Percentiles rank a stretch among this genome's conserved stretches.
Evolutionary conservation across 2,797 vertebrate species (phyloP).

Genomic region (Pristis pectinata): DNA sequence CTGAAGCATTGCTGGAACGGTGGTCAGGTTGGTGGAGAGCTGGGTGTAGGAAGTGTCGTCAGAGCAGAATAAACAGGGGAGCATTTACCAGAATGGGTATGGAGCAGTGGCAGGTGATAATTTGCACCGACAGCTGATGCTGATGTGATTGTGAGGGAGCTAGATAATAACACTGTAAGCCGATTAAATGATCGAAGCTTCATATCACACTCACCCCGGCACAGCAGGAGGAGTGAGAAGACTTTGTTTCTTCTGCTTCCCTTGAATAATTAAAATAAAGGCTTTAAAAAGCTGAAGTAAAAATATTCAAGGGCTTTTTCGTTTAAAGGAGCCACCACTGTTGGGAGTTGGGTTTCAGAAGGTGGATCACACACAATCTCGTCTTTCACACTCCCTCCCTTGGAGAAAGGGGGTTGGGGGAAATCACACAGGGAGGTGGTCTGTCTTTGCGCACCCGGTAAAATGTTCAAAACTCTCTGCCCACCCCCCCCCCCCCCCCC

Average conservation of each 20-base stretch:
- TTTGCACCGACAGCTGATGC: not conserved
- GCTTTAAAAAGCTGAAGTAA: not conserved
- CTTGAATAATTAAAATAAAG: conserved; percentile 18
- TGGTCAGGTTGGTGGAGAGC: not conserved
- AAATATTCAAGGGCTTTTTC: not conserved
- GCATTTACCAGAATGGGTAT: not conserved
- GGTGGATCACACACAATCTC: not conserved
- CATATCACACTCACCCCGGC: not conserved
- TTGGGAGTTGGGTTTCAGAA: not conserved
- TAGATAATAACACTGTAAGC: not conserved
- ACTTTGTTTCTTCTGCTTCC: not conserved
- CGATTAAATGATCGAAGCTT: not conserved
- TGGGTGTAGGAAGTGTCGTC: not conserved
- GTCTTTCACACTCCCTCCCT: not conserved
- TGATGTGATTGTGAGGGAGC: not conserved
- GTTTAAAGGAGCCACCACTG: not conserved
- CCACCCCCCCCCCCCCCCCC: not conserved
- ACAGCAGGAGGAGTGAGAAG: not conserved
- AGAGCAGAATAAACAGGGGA: not conserved
- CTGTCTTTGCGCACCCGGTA: not conserved
- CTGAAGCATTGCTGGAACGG: not conserved
- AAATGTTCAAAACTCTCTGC: not conserved
- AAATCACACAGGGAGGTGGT: too few species aligned
- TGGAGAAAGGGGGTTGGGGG: not conserved
- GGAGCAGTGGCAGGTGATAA: not conserved